Evolutionary conservation across 2,797 vertebrate genomes (phyloP).

Genomic region (Benthosema pterotum): DNA sequence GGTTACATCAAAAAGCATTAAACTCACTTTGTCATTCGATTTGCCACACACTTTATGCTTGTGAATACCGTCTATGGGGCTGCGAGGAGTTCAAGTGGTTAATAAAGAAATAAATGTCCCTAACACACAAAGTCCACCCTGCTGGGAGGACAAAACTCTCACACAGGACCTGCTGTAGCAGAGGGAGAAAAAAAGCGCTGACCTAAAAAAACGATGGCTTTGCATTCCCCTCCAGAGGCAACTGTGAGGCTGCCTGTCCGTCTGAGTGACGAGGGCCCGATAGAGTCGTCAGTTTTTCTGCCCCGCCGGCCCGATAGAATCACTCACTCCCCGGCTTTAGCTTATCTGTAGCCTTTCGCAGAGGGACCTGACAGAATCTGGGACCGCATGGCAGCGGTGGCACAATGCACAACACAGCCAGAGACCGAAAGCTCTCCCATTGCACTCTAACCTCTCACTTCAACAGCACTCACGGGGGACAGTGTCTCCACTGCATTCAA

Average conservation of each 20-base stretch:
- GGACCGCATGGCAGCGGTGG: constrained; percentile 1
- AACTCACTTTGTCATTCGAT: too few species aligned
- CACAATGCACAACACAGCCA: constrained; percentile 11
- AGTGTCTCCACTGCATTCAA: too few species aligned
- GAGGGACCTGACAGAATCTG: constrained; percentile 36
- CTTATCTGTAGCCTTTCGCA: constrained; percentile 45
- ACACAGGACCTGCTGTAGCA: too few species aligned
- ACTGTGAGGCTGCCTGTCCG: constrained; percentile 14
- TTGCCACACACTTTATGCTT: too few species aligned
- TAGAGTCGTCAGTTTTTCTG: constrained; percentile 53
- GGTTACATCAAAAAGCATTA: too few species aligned
- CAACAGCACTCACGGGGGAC: neutral
- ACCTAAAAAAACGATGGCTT: constrained; percentile 12
- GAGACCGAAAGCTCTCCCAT: constrained; percentile 1
- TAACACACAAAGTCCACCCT: too few species aligned
- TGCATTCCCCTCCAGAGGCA: constrained; percentile 23
- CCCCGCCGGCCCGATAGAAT: constrained; percentile 46
- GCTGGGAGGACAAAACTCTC: too few species aligned
- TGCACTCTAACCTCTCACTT: constrained; percentile 12
- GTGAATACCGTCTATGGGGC: too few species aligned
- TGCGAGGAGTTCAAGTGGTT: too few species aligned
- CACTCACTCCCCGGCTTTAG: constrained; percentile 38
- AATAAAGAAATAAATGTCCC: too few species aligned
- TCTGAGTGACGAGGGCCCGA: constrained; percentile 28
- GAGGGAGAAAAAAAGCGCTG: too few species aligned